phyloP scores from a whole-genome alignment of 2,797 vertebrate genomes.

The Melanotaenia boesemani region DNA sequence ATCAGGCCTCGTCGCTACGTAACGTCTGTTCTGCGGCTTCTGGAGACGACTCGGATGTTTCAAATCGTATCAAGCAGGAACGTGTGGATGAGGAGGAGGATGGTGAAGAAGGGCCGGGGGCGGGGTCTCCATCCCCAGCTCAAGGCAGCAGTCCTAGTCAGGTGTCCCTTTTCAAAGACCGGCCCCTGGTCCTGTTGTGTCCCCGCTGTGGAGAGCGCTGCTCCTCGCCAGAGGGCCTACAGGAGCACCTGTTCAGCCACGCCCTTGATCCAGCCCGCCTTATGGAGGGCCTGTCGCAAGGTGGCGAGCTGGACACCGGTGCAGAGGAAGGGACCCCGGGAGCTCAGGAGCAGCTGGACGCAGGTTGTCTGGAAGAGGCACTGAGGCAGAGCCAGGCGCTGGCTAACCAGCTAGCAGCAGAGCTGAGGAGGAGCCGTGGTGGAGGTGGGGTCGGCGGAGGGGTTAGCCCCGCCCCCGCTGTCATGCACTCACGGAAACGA shows the following conservation, averaged over 20 bases:
- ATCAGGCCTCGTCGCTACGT: slow-evolving; percentile 74
- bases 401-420: slow-evolving; percentile 80
- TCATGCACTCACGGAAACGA: slow-evolving; percentile 89
- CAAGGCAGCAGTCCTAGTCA: slow-evolving; percentile 78
- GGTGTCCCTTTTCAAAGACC: slow-evolving; percentile 79
- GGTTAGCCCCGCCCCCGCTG: slow-evolving; percentile 46
- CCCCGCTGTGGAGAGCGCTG: slow-evolving; percentile 95
- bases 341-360: slow-evolving; percentile 74
- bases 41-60: slow-evolving; percentile 83
- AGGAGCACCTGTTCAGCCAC: slow-evolving; percentile 92
- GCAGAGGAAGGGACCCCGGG: slow-evolving; percentile 77
- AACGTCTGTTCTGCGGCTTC: slow-evolving; percentile 78
- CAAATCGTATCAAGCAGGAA: slow-evolving; percentile 90
- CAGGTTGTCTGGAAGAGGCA: slow-evolving; percentile 84
- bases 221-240: slow-evolving; percentile 86
- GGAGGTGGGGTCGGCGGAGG: slow-evolving; percentile 19
- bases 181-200: slow-evolving; percentile 85
- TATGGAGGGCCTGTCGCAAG: slow-evolving; percentile 84
- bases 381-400: slow-evolving; percentile 89
- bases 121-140: slow-evolving; percentile 65
- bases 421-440: slow-evolving; percentile 74
- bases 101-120: slow-evolving; percentile 79
- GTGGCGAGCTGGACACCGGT: slow-evolving; percentile 73
- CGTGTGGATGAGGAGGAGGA: slow-evolving; percentile 85
- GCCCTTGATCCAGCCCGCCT: slow-evolving; percentile 87